phyloP scores from a whole-genome alignment of 2,888 invertebrate species.

The Ganaspis brasiliensis region DNA sequence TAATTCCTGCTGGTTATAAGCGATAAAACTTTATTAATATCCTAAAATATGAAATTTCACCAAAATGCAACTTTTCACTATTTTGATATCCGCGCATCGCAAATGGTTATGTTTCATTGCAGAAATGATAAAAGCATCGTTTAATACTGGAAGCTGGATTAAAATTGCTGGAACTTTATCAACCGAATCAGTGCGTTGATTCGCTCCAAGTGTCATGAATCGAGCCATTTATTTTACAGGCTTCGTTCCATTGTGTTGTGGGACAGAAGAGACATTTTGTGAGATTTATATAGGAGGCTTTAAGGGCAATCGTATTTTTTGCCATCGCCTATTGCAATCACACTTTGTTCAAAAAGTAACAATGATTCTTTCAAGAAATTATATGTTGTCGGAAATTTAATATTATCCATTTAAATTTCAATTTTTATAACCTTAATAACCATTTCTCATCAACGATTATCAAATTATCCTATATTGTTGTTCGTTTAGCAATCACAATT shows the following conservation, averaged over 20 bases:
- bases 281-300: constrained; percentile 26
- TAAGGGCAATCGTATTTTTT: constrained; percentile 17
- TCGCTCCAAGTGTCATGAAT: constrained; percentile 65
- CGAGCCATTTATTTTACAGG: constrained; percentile 74
- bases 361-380: not conserved
- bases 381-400: too few species aligned
- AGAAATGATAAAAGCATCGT: constrained; percentile 35
- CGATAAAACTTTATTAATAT: too few species aligned
- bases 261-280: constrained; percentile 35
- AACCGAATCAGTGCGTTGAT: constrained; percentile 57
- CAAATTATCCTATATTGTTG: too few species aligned
- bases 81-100: not conserved
- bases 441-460: too few species aligned
- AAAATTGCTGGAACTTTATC: constrained; percentile 72
- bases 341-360: not conserved
- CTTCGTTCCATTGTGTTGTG: constrained; percentile 43
- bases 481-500: too few species aligned
- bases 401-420: too few species aligned
- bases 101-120: constrained; percentile 1
- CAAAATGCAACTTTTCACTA: too few species aligned
- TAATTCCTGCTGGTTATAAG: too few species aligned
- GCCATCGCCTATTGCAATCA: not conserved
- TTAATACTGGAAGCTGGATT: constrained; percentile 60
- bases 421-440: too few species aligned
- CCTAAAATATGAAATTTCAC: too few species aligned